Conservation (phyloP, 2,888 invertebrate genomes). For the Spicauda simplicius region DNA sequence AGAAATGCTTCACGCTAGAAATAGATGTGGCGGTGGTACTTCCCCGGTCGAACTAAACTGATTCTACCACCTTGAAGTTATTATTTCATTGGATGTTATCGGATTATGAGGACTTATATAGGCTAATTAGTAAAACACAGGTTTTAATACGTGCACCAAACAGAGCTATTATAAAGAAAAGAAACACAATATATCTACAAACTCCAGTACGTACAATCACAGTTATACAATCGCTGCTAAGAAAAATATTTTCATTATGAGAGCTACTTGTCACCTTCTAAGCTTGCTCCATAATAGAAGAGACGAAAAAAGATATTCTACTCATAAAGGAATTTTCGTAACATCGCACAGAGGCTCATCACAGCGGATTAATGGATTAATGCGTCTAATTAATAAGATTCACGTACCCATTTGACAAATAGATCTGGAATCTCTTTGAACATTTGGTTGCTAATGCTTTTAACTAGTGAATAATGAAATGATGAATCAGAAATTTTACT, state of each 20-base stretch:
- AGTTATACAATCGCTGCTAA: not conserved
- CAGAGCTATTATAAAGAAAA: too few relatives aligned
- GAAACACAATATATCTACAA: too few relatives aligned
- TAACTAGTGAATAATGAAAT: not conserved
- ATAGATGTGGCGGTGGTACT: too few relatives aligned
- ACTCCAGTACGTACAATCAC: not conserved
- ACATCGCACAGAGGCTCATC: not conserved
- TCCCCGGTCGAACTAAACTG: too few relatives aligned
- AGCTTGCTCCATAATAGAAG: conserved; percentile 2
- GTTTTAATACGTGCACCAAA: too few relatives aligned
- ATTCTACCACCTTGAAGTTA: too few relatives aligned
- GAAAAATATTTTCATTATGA: conserved; percentile 5
- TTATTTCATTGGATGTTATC: too few relatives aligned
- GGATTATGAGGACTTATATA: too few relatives aligned
- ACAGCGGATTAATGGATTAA: conserved; percentile 17
- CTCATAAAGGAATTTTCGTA: conserved; percentile 1
- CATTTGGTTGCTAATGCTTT: conserved; percentile 1
- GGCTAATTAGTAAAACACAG: too few relatives aligned
- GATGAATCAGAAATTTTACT: not conserved
- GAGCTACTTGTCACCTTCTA: not conserved
- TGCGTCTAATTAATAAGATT: conserved; percentile 13
- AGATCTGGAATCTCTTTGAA: not conserved
- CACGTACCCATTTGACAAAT: conserved; percentile 3
- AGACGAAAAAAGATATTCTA: conserved; percentile 5
- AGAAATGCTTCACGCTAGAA: too few relatives aligned